Evolutionary conservation across 2,797 vertebrate species (phyloP), one percentile per base, ranked within the genome.

Genomic region (Spondyliosoma cantharus): DNA sequence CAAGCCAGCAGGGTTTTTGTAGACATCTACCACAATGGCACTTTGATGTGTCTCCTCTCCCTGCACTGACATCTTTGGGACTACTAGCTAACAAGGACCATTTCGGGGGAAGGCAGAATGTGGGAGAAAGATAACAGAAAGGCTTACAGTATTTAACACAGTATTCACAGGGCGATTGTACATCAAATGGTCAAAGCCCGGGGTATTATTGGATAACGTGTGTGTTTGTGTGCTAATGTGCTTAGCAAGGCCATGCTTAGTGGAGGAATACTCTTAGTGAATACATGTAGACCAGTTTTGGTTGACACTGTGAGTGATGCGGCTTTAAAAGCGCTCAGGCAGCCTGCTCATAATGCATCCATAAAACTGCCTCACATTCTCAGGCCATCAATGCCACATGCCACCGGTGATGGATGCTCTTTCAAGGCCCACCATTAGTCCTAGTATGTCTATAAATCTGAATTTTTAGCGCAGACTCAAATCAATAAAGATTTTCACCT

Each of bases 321-420:
- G 45, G 78, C 86, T 91, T 92, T 93, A 93, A 94, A 94, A 91
- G 79, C 48, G 48, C 69, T 67, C 83, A 88, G 92, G 91, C 93
- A 92, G 90, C 90, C 86, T 82, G 88, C 91, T 87, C 88, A 93
- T 94, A 92, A 95, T 79, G 68, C 87, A 70, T 91, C 91, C 87
- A 90, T 93, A 91, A 95, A 93, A 83, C 84, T 74, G 87, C 82
- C 80, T 93, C 88, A 78, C 80, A 88, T 85, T 93, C 90, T 90
- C 79, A 74, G 82, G 73, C 91, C 89, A 80, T 94, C 91, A 93
- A 87, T 85, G 84, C 71, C 76, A 86, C 79, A 82, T 84, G 84
- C 60, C 89, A 90, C 83, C 76, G 87, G 63, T 93, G 91, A 95
- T 94, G 90, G 78, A 95, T 93, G 91, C 60, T 80, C 86, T 82